Evolutionary conservation across 2,888 invertebrate genomes (phyloP), one percentile per base, ranked within the genome.

Genomic region (Dryococelus australis): DNA sequence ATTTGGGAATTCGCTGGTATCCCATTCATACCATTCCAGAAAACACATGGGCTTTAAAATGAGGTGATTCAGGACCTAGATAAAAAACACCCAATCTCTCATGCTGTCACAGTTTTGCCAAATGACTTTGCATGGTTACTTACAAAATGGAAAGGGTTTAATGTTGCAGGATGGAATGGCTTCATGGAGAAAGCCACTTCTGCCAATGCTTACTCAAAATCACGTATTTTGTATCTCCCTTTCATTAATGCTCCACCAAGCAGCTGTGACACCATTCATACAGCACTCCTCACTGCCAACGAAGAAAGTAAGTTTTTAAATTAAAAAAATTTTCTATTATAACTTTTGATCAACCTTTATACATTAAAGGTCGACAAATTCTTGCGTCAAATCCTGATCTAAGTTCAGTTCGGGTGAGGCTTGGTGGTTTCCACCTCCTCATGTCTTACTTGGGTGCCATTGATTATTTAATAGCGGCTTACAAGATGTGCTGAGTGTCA

Each of bases 361-460:
- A 79, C 20, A 8, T 10, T 9, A 79, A 79, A 79, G 79, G 9
- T 79, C 79, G 79, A 16, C n/a, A 79, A 79, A 79, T 79, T 79
- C 9, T 27, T 10, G 79, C 27, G 8, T 79, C 79, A 79, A 10
- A 16, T 79, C 8, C 20, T 79, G 8, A 79, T 8, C 79, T 10
- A 16, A 10, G 79, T 79, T 16, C 20, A 10, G 9, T 79, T 8
- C 9, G 24, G 20, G 8, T 79, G 79, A 10, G 80, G 28, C 47
- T 86, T 13, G 85, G 87, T 26, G 79, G 87, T 65, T 87, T 87
- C 79, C 87, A 87, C 85, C 26, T 85, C 20, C 43, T 87, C 9
- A 87, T 85, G 87, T 87, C 87, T 16, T 87, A 80, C 28, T n/a
- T 87, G 12, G 35, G 87, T 9, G 47, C 43, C 0, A 86, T 79